Conservation (phyloP, 2,888 invertebrate genomes). For the Papilio gigon region DNA sequence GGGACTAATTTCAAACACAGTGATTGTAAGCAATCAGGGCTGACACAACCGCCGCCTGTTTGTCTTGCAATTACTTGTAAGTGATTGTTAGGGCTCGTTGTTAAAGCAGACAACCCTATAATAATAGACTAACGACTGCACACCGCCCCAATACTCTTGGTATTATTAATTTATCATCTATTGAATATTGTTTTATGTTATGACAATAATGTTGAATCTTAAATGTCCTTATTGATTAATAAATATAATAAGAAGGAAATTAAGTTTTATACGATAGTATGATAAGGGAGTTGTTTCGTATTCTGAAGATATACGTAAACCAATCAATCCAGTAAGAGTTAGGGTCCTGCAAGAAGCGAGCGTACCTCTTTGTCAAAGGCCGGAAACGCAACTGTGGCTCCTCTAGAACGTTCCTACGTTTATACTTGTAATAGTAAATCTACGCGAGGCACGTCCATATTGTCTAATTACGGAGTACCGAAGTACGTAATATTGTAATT, state of each 20-base stretch:
- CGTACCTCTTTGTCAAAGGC: no score
- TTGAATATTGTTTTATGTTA: neutral
- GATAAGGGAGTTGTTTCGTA: neutral
- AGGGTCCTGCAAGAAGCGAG: no score
- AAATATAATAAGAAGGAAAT: neutral
- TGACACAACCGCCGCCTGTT: conserved; percentile 38
- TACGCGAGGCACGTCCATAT: no score
- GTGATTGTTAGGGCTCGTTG: conserved; percentile 42
- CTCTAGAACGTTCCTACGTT: no score
- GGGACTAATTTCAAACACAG: conserved; percentile 29
- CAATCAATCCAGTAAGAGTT: no score
- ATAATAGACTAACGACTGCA: conserved; percentile 54
- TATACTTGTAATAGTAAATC: no score
- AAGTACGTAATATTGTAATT: no score
- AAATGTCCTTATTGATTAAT: neutral
- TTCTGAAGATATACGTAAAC: no score
- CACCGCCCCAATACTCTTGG: conserved; percentile 36
- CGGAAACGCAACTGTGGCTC: no score
- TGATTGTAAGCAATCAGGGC: conserved; percentile 32
- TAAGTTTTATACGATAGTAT: no score
- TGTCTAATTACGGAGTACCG: no score
- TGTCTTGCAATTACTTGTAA: conserved; percentile 45
- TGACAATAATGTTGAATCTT: neutral
- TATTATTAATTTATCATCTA: conserved; percentile 21
- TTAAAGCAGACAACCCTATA: conserved; percentile 51